A percentile compares a stretch with the other conserved stretches of the same genome.
Conservation (phyloP, 2,113 vertebrate species). For the Shinisaurus crocodilurus region DNA sequence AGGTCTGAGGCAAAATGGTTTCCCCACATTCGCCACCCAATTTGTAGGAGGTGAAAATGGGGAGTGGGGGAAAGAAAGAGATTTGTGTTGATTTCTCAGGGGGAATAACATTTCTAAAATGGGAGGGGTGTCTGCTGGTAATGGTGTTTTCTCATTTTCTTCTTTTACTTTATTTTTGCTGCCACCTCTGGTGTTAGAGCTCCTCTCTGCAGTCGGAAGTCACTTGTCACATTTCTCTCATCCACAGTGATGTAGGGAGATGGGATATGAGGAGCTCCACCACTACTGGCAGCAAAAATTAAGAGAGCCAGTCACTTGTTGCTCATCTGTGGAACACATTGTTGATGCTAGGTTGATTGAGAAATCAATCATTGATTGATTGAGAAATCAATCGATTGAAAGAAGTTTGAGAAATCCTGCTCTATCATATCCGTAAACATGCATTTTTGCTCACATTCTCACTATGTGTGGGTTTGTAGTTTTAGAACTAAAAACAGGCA, state of each 20-base stretch:
- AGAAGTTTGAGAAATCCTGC: neutral
- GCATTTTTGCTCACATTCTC: neutral
- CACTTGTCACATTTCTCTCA: too few relatives aligned
- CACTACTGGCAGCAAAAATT: too few relatives aligned
- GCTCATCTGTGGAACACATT: neutral
- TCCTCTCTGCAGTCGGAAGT: too few relatives aligned
- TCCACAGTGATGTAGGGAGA: too few relatives aligned
- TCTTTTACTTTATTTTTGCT: too few relatives aligned
- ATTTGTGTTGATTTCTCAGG: too few relatives aligned
- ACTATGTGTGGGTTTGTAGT: neutral
- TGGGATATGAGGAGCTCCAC: too few relatives aligned
- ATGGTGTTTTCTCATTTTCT: too few relatives aligned
- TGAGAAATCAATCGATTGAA: neutral
- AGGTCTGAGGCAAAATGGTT: neutral
- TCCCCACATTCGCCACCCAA: neutral
- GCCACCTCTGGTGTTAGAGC: too few relatives aligned
- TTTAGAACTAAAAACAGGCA: neutral
- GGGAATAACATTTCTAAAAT: too few relatives aligned
- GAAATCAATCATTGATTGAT: neutral
- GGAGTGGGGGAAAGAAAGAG: too few relatives aligned
- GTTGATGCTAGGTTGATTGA: neutral
- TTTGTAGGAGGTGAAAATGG: neutral
- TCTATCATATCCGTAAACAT: neutral
- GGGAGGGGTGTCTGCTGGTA: too few relatives aligned
- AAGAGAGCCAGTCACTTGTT: neutral